Evolutionary conservation across 2,797 vertebrate genomes (phyloP).

Genomic region (Percopsis omiscomaycus): DNA sequence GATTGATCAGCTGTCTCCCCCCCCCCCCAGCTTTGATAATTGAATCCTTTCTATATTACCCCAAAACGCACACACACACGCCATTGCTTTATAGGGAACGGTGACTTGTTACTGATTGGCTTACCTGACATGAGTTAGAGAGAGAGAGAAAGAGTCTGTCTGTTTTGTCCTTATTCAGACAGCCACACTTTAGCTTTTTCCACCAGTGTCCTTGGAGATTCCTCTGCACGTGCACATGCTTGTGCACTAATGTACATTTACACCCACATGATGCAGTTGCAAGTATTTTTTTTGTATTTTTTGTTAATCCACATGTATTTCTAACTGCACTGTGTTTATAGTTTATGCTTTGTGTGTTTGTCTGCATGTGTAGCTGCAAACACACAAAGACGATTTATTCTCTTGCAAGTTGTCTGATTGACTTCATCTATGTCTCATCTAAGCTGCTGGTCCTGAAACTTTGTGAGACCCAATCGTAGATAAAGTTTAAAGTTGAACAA

Average conservation of each 20-base stretch:
- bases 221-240: slow-evolving; percentile 13
- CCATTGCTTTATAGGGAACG: slow-evolving; percentile 36
- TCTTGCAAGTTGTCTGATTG: slow-evolving; percentile 32
- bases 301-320: neutral
- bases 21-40: slow-evolving; percentile 48
- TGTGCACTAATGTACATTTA: neutral
- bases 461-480: no score
- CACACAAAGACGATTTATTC: slow-evolving; percentile 11
- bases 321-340: no score
- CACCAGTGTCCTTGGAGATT: neutral
- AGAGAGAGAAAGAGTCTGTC: no score
- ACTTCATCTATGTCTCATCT: slow-evolving; percentile 46
- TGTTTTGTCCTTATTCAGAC: no score
- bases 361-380: neutral
- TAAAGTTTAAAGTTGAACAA: no score
- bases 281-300: neutral
- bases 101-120: slow-evolving; percentile 58
- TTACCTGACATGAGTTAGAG: slow-evolving; percentile 18
- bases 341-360: neutral
- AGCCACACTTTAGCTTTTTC: no score
- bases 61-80: neutral
- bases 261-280: neutral
- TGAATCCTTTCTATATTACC: slow-evolving; percentile 56
- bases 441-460: slow-evolving; percentile 20
- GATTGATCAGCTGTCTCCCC: slow-evolving; percentile 19